Evolutionary conservation across 2,113 vertebrate species (phyloP).

Genomic region (Oreotrochilus melanogaster): DNA sequence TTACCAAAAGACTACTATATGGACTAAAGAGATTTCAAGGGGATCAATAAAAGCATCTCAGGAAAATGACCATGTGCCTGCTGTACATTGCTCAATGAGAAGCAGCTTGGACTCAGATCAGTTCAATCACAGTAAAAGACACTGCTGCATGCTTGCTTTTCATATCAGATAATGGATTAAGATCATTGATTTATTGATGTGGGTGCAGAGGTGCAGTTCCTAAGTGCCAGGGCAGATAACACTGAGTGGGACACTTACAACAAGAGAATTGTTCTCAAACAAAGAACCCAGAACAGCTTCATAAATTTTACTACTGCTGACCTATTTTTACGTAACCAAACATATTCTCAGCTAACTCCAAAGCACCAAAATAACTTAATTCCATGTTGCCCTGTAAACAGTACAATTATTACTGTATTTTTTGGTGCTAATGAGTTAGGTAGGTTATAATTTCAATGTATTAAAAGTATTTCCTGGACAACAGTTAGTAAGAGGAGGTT

Average conservation of each 20-base stretch:
- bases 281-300: too few species aligned
- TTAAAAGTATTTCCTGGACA: not conserved
- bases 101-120: not conserved
- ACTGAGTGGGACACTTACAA: too few species aligned
- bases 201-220: not conserved
- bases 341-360: not conserved
- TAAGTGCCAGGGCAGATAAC: accelerated
- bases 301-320: not conserved
- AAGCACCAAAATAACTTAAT: not conserved
- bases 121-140: not conserved
- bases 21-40: not conserved
- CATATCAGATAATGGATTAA: not conserved
- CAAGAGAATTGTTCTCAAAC: not conserved
- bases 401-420: not conserved
- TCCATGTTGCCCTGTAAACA: not conserved
- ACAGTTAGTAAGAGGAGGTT: not conserved
- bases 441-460: not conserved
- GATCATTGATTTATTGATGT: not conserved
- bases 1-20: not conserved
- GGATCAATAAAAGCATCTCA: not conserved
- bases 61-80: not conserved
- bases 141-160: not conserved
- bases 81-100: accelerated
- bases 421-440: not conserved
- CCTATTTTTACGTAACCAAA: not conserved